Base-by-base conservation (phyloP, 2,888 invertebrate genomes). In the Podabrus alpinus region DNA sequence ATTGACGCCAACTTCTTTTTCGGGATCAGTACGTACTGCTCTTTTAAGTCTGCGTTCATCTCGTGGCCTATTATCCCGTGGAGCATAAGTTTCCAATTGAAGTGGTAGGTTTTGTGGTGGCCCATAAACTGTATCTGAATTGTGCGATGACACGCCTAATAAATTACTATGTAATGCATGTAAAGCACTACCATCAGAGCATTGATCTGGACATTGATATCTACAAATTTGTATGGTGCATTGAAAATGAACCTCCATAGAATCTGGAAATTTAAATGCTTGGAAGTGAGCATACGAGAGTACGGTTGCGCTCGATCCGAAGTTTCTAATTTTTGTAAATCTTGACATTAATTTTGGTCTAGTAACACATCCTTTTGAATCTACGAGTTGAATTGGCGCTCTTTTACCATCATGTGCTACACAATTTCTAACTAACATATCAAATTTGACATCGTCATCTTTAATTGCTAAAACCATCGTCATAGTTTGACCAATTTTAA, bases 171-270 rank as follows among this genome's bases (percentile, higher is more conserved):
- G 83, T 13, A 84, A 73, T 62, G 83, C 84, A 61, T 81, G 82
- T 16, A 82, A 87, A 87, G 25, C 75, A 67, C 80, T 77, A 62
- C 82, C 82, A 29, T 94, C 94, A 1, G 95, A 93, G 84, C 97
- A 97, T 84, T 97, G 97, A 80, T 97, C 97, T 0, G 97, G 97
- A 83, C 97, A 97, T 82, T 96, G 94, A 84, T 96, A 95, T 81
- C 97, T 91, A 86, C 97, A 97, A 83, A 97, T 97, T 86, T 97
- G 97, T 78, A 97, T 97, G 25, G 97, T 97, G 86, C 97, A 97
- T 86, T 97, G 96, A 90, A 97, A 97, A 86, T 97, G 97, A 0
- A 97, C 97, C 86, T 97, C 97, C 97, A 97, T 97, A 0, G 96
- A 96, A 85, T 97, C 97, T 0, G 97, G 97, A 89, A 97, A 97